Evolutionary conservation across 2,888 invertebrate genomes (phyloP).

Genomic region (Dasysyrphus tricinctus): DNA sequence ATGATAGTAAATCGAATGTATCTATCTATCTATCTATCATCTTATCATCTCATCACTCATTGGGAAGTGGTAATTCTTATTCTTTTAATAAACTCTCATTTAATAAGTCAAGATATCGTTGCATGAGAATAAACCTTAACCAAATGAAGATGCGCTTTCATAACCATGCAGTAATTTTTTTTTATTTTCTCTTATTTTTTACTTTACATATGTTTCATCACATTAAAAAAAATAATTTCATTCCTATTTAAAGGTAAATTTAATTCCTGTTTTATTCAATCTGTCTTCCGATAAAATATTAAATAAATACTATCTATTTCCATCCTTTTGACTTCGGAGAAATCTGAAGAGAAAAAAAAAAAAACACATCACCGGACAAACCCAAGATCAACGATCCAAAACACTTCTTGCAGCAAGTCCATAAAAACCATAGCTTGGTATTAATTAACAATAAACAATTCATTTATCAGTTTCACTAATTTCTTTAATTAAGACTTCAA

Average conservation of each 20-base stretch:
- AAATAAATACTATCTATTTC: slow-evolving; percentile 29
- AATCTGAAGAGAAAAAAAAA: slow-evolving; percentile 41
- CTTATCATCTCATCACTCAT: too few relatives aligned
- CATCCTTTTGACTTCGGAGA: slow-evolving; percentile 44
- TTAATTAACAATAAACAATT: slow-evolving; percentile 69
- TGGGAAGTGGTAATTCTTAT: too few relatives aligned
- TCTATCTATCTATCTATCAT: too few relatives aligned
- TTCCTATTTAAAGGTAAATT: not conserved
- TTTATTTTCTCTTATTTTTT: too few relatives aligned
- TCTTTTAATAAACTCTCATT: too few relatives aligned
- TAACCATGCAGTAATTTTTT: too few relatives aligned
- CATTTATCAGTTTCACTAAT: slow-evolving; percentile 52
- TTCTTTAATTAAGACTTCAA: slow-evolving; percentile 62
- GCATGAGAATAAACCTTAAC: too few relatives aligned
- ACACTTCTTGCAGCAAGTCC: slow-evolving; percentile 58
- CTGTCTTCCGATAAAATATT: slow-evolving; percentile 5
- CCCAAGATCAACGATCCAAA: slow-evolving; percentile 57
- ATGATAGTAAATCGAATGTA: too few relatives aligned
- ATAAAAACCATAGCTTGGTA: slow-evolving; percentile 39
- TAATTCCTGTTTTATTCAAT: slow-evolving; percentile 3
- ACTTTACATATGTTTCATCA: too few relatives aligned
- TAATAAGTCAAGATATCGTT: too few relatives aligned
- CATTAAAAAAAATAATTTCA: not conserved
- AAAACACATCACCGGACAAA: slow-evolving; percentile 32
- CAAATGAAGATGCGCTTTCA: too few relatives aligned